Percentiles rank a stretch among this genome's conserved stretches.
These are phyloP conservation scores for Aurelia sp. DNA, from an alignment of 30 jellyfish, hydroid and myxozoan genomes.

Conservation along the genomic window DNA sequence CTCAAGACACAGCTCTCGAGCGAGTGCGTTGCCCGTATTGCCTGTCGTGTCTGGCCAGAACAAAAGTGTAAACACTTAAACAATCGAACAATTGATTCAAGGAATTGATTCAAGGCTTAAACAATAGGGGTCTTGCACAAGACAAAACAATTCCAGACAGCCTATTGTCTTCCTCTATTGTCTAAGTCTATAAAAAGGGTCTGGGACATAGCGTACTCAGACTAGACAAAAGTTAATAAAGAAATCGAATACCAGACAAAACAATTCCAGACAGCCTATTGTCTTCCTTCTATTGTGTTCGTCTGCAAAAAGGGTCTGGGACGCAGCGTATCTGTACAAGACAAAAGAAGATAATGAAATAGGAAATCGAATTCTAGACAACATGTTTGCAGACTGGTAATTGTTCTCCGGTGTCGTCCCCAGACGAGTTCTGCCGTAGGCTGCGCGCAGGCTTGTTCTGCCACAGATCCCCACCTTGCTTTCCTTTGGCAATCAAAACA, in stretches of 20 bases:
- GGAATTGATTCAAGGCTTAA: too few relatives aligned
- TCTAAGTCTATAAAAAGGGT: constrained; percentile 37
- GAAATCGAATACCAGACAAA: constrained; percentile 53
- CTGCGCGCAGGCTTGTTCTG: too few relatives aligned
- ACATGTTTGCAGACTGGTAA: not conserved
- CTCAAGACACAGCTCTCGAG: too few relatives aligned
- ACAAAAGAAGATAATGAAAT: not conserved
- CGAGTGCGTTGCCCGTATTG: too few relatives aligned
- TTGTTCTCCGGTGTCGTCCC: too few relatives aligned
- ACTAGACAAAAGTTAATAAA: constrained; percentile 1
- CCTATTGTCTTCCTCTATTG: constrained; percentile 50
- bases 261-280: constrained; percentile 61
- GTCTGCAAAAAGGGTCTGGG: constrained; percentile 67
- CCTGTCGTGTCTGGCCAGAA: constrained; percentile 21
- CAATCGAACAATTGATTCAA: too few relatives aligned
- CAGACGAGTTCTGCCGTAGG: too few relatives aligned
- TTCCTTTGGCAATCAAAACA: too few relatives aligned
- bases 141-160: constrained; percentile 65
- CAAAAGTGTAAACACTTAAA: not conserved
- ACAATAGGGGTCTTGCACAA: not conserved
- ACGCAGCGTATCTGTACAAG: constrained; percentile 6
- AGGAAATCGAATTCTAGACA: not conserved
- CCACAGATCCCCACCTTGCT: too few relatives aligned
- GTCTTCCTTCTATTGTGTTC: constrained; percentile 30
- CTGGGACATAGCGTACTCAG: constrained; percentile 43